A percentile compares a stretch with the other conserved stretches of the same genome.
Conservation (phyloP, 2,888 invertebrate species). For the Mesorhabditis sp. region DNA sequence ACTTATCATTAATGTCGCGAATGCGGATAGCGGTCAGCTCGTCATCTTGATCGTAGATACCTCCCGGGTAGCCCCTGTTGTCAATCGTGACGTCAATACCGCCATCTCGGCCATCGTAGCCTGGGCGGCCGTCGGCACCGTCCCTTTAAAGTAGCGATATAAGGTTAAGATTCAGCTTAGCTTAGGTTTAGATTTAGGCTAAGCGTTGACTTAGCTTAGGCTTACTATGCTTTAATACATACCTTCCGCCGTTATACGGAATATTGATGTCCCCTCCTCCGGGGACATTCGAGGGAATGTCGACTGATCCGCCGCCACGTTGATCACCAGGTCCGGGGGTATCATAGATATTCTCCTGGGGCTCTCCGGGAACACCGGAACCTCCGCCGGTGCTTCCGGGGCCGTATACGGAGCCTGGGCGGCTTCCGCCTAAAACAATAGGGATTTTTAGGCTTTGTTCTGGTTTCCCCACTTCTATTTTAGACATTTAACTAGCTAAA, state of each 20-base stretch:
- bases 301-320: background rate
- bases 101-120: slow-evolving; percentile 30
- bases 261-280: too few species aligned
- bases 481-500: too few species aligned
- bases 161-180: too few species aligned
- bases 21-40: slow-evolving; percentile 41
- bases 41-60: slow-evolving; percentile 40
- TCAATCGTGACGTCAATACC: slow-evolving; percentile 8
- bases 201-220: too few species aligned
- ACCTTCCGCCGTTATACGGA: too few species aligned
- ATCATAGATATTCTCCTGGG: background rate
- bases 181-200: too few species aligned
- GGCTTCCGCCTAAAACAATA: background rate
- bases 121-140: slow-evolving; percentile 23
- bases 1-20: slow-evolving; percentile 53
- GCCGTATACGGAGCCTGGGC: background rate
- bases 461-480: too few species aligned
- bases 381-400: background rate
- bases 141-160: background rate
- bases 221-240: too few species aligned
- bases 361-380: background rate
- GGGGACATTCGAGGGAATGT: background rate
- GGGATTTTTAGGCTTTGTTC: too few species aligned
- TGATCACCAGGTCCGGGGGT: slow-evolving; percentile 3
- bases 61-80: slow-evolving; percentile 19